A percentile compares a stretch with the other conserved stretches of the same genome.
Conservation (phyloP, 2,113 vertebrate species). For the Merops nubicus region DNA sequence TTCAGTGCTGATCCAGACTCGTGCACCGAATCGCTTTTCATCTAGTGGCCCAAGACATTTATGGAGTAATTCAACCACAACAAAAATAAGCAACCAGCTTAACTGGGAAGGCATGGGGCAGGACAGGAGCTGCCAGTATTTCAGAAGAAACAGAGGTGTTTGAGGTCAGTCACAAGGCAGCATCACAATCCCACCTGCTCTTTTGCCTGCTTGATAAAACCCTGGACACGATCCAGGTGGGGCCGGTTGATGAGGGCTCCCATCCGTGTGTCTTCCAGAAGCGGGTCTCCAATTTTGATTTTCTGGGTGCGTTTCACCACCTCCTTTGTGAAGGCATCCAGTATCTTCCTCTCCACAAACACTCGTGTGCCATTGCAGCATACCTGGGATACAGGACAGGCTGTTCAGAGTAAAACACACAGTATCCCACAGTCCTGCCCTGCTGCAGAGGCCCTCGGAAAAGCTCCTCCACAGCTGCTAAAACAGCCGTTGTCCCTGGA, state of each 20-base stretch:
- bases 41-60: neutral
- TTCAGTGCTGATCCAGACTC: neutral
- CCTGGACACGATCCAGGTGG: conserved; percentile 89
- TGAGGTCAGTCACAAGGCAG: neutral
- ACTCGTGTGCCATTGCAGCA: conserved; percentile 96
- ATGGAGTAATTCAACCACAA: neutral
- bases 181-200: conserved; percentile 80
- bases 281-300: conserved; percentile 90
- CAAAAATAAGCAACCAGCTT: neutral
- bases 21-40: neutral
- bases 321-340: conserved; percentile 86
- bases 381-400: conserved; percentile 76
- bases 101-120: neutral
- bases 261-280: conserved; percentile 89
- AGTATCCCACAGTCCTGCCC: neutral
- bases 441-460: neutral
- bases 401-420: neutral
- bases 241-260: conserved; percentile 89
- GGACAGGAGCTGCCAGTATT: neutral
- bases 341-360: conserved; percentile 89
- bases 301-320: conserved; percentile 89
- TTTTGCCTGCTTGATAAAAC: conserved; percentile 85
- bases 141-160: neutral
- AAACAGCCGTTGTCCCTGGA: neutral
- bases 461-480: neutral